These are phyloP conservation scores for Lucinisca nassula DNA, from an alignment of 2,888 invertebrate species.

Conservation along the genomic window DNA sequence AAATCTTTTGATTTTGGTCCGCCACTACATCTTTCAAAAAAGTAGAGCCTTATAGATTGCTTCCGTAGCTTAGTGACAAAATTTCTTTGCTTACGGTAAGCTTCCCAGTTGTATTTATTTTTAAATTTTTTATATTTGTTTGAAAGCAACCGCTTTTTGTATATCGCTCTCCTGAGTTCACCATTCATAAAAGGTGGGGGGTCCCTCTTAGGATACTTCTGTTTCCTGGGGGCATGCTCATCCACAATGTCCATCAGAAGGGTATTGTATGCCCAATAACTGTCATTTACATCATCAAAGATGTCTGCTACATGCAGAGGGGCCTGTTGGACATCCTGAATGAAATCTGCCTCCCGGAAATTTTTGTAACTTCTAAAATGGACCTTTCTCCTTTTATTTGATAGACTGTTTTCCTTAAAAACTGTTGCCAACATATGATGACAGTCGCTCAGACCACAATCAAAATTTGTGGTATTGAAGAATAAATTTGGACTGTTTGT, in stretches of 20 bases:
- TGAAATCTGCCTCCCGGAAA: too few relatives aligned
- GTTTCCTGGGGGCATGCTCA: constrained; percentile 43
- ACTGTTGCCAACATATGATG: too few relatives aligned
- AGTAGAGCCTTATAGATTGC: constrained; percentile 38
- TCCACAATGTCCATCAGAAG: constrained; percentile 10
- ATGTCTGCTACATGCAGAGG: not conserved
- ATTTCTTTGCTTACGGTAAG: constrained; percentile 38
- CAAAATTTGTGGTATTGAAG: too few relatives aligned
- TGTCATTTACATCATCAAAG: not conserved
- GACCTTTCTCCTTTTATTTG: too few relatives aligned
- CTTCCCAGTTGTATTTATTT: constrained; percentile 30
- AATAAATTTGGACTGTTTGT: too few relatives aligned
- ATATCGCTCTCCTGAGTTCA: constrained; percentile 31
- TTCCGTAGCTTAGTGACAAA: constrained; percentile 14
- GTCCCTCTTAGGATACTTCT: constrained; percentile 1
- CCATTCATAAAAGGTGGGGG: constrained; percentile 39
- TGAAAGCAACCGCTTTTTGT: constrained; percentile 40
- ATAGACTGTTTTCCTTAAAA: too few relatives aligned
- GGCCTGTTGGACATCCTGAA: too few relatives aligned
- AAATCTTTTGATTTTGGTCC: constrained; percentile 28
- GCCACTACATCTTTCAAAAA: constrained; percentile 36
- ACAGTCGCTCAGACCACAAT: too few relatives aligned
- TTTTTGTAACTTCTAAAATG: too few relatives aligned
- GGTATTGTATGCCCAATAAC: not conserved
- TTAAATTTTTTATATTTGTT: constrained; percentile 20